Evolutionary conservation across 1,140 invertebrate species (phyloP).

Genomic region (Philopotamus ludificatus): DNA sequence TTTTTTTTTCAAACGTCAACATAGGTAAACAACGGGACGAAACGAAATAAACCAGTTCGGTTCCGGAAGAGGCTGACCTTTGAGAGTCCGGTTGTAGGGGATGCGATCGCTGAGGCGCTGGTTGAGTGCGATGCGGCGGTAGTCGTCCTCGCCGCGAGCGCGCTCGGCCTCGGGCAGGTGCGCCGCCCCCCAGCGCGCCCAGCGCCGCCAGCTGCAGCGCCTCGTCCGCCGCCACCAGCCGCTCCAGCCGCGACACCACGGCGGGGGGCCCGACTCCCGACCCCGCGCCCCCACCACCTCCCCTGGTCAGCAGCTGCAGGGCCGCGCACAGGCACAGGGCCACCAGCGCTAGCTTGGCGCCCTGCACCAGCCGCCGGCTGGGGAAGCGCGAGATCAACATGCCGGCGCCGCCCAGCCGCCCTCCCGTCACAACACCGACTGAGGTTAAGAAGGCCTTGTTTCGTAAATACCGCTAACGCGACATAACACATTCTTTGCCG

Average conservation of each 20-base stretch:
- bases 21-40: too few relatives aligned
- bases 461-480: too few relatives aligned
- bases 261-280: background rate
- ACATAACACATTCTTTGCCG: too few relatives aligned
- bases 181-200: constrained; percentile 5
- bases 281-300: too few relatives aligned
- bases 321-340: too few relatives aligned
- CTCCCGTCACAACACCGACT: background rate
- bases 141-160: background rate
- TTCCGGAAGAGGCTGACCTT: background rate
- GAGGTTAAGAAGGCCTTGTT: too few relatives aligned
- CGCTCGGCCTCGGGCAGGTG: background rate
- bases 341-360: too few relatives aligned
- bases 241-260: background rate
- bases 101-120: constrained; percentile 20
- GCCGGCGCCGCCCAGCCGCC: background rate
- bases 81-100: constrained; percentile 18
- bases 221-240: background rate
- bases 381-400: too few relatives aligned
- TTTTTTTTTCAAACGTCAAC: too few relatives aligned
- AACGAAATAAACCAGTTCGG: background rate
- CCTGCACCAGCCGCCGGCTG: too few relatives aligned
- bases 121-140: constrained; percentile 18
- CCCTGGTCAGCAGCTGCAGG: too few relatives aligned
- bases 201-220: background rate